Evolutionary conservation across 2,888 invertebrate genomes (phyloP).

Genomic region (Amblyjoppa proteus): DNA sequence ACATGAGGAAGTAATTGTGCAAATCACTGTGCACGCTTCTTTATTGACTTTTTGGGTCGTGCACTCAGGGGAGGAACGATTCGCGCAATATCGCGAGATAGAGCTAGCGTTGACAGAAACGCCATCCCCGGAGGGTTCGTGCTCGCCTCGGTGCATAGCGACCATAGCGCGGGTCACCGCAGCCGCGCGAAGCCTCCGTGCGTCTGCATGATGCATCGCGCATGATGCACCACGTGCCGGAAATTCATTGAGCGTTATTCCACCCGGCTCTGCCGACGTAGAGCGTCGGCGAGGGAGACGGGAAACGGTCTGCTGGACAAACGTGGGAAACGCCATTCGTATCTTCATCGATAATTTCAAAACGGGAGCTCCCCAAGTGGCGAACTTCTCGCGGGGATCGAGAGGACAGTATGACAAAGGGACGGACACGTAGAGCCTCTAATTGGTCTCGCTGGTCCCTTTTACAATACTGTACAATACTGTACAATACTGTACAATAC

Average conservation of each 20-base stretch:
- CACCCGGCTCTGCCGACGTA: constrained; percentile 25
- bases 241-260: constrained; percentile 52
- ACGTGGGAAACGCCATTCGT: neutral
- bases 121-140: neutral
- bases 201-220: constrained; percentile 46
- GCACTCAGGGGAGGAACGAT: neutral
- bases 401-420: too few relatives aligned
- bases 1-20: too few relatives aligned
- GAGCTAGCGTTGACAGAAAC: neutral
- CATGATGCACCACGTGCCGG: constrained; percentile 54
- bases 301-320: too few relatives aligned
- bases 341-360: neutral
- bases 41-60: too few relatives aligned
- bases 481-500: too few relatives aligned
- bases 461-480: too few relatives aligned
- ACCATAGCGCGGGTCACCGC: neutral
- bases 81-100: neutral
- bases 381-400: too few relatives aligned
- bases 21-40: too few relatives aligned
- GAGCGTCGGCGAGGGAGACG: neutral
- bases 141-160: neutral
- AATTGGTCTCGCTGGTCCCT: too few relatives aligned
- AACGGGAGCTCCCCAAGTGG: too few relatives aligned
- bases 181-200: neutral
- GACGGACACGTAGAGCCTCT: too few relatives aligned